phyloP scores from a whole-genome alignment of 2,113 vertebrate species.

The Neodon shergylaensis region DNA sequence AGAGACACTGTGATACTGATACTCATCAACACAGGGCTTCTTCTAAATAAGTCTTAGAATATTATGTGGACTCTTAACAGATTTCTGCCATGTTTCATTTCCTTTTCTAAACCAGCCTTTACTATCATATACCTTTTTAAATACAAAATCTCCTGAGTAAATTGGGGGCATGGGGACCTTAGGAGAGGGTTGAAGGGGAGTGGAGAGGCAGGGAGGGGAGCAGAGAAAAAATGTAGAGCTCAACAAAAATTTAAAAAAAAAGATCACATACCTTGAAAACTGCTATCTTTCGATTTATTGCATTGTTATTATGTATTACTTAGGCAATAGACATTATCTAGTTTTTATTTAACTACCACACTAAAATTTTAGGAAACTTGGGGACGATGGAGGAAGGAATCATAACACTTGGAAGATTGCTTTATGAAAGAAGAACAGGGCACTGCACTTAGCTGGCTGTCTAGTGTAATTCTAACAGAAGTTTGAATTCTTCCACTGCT shows the following conservation, averaged over 20 bases:
- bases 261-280: neutral
- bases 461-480: neutral
- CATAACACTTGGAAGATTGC: neutral
- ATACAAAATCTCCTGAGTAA: too few species aligned
- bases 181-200: too few species aligned
- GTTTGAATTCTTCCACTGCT: neutral
- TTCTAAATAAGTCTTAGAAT: neutral
- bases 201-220: too few species aligned
- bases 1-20: neutral
- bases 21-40: neutral
- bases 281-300: neutral
- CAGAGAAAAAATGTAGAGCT: too few species aligned
- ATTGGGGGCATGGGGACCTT: too few species aligned
- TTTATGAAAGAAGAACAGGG: neutral
- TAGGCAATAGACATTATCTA: neutral
- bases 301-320: neutral
- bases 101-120: neutral
- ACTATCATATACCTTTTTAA: too few species aligned
- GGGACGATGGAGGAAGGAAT: neutral
- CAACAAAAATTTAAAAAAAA: too few species aligned
- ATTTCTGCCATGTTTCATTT: neutral
- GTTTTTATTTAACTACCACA: neutral
- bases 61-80: neutral
- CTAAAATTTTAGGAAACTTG: neutral
- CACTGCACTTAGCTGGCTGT: neutral